These are phyloP conservation scores for Ptychoptera albimana DNA, from an alignment of 2,888 invertebrate species.

Conservation along the genomic window DNA sequence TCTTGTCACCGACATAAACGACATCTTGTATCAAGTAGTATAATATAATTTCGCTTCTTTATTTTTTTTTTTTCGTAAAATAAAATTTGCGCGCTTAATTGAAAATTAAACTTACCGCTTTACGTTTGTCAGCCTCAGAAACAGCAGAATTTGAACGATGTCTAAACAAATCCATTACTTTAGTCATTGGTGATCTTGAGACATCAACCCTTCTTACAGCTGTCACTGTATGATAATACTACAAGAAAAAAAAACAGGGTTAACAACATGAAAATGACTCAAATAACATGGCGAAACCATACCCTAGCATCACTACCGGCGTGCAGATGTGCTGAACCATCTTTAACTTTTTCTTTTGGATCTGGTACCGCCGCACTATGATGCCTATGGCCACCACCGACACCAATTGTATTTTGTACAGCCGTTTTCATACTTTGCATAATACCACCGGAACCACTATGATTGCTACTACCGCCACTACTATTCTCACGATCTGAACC, in stretches of 20 bases:
- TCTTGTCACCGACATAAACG: too few relatives aligned
- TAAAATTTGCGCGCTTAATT: too few relatives aligned
- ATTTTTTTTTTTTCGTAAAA: not conserved
- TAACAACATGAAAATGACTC: not conserved
- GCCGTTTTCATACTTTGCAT: constrained; percentile 77
- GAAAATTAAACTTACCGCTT: constrained; percentile 40
- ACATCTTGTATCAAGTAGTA: too few relatives aligned
- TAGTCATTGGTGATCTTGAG: constrained; percentile 63
- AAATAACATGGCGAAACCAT: constrained; percentile 3
- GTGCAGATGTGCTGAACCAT: constrained; percentile 57
- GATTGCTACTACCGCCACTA: constrained; percentile 19
- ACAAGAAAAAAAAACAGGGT: constrained; percentile 14
- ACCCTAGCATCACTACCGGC: constrained; percentile 37
- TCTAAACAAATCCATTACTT: constrained; percentile 84
- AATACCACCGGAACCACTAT: constrained; percentile 30
- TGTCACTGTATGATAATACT: constrained; percentile 61
- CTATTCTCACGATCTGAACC: constrained; percentile 19
- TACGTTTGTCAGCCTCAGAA: constrained; percentile 50
- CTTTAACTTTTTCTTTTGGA: constrained; percentile 24
- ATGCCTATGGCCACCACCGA: constrained; percentile 21
- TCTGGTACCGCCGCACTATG: constrained; percentile 13
- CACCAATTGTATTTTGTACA: constrained; percentile 39
- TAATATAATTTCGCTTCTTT: not conserved
- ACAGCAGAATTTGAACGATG: constrained; percentile 54
- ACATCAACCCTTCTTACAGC: constrained; percentile 44